Evolutionary conservation across 1,140 invertebrate genomes (phyloP), one percentile per base, ranked within the genome.

Genomic region (Aphis craccivora): DNA sequence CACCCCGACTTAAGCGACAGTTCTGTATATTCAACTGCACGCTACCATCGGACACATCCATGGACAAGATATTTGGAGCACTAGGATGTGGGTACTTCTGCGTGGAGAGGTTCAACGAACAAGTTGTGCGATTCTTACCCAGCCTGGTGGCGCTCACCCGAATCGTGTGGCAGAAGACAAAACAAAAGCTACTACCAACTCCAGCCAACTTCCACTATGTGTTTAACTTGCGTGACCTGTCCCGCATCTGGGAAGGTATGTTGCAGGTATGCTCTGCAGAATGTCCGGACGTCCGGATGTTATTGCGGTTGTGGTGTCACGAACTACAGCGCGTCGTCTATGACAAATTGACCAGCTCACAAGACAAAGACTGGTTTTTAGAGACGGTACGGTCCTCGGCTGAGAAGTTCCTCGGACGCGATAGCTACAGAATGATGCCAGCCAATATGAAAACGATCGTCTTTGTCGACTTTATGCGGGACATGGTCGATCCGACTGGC

Each of bases 201-300:
- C 98, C 98, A n/a, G 98, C 98, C 1, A 99, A 99, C 95, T 99
- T 99, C 95, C 98, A 99, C 95, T 99, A 99, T 94, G 98, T 99
- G 6, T 99, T 99, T 95, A 99, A 98, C 95, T 96, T 99, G 94
- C 96, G 99, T 95, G 99, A 99, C 96, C 95, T 99, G 87, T 99
- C 98, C 30, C 96, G 98, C 94, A 98, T 99, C 90, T 99, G 99
- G 99, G 97, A 99, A 96, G 99, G 99, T 55, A 99, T 99, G 98
- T 96, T 98, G 93, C 97, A 98, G 86, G 98, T 98, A 30, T 95
- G 98, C 91, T 97, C 96, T 18, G 98, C 97, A n/a, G 97, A 98
- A 3, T 97, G 98, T 87, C 97, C 98, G 94, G 97, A 97, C 25
- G 97, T 98, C 95, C 96, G 96, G 94, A 97, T 97, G 94, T 95